Base-by-base conservation (phyloP, 2,797 vertebrate species). In the Kryptolebias ocellatus region DNA sequence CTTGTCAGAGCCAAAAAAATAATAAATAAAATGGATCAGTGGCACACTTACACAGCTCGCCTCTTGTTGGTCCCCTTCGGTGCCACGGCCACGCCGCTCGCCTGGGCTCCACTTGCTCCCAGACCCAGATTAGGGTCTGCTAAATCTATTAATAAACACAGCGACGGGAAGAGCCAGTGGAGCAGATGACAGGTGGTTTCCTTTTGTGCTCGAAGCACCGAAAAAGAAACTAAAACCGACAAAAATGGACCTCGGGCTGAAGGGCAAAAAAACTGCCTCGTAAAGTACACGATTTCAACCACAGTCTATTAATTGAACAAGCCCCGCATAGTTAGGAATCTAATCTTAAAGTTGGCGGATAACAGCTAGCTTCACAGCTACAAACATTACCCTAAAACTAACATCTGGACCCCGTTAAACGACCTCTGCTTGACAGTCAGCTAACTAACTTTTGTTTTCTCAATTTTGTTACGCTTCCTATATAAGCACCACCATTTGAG, bases 21-120 rank as follows among this genome's bases (percentile, higher is more conserved):
- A 34, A 5, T 1, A 5, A 7, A 34, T 34, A 7, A 34, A 34
- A 34, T 24, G 34, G 6, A 34, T 11, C 11, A 0, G 51, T 8
- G 0, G 55, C 45, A 71, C 39, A 86, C 96, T 95, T 87, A 98
- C 98, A 84, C 86, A 0, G 96, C 89, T 42, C 94, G 87, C 60
- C 97, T 95, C 87, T 99, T 99, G 89, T 83, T 94, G 83, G 87
- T 83, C 18, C 95, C 88, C 58, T 97, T 95, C 62, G 95, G 93
- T 29, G 92, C 91, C 1, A 94, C 79, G n/a, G 92, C 86, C 59
- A 92, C 94, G 28, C 89, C 91, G 2, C 92, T 88, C 42, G 88
- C 91, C 14, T 95, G 81, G 62, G 87, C 93, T 64, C 94, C 96
- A 15, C 95, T 92, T 54, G 92, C 87, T 7, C 93, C 89, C 69